Percentiles rank a stretch among this genome's conserved stretches.
Conservation (phyloP, 2,888 invertebrate genomes). For the Neria commutata region DNA sequence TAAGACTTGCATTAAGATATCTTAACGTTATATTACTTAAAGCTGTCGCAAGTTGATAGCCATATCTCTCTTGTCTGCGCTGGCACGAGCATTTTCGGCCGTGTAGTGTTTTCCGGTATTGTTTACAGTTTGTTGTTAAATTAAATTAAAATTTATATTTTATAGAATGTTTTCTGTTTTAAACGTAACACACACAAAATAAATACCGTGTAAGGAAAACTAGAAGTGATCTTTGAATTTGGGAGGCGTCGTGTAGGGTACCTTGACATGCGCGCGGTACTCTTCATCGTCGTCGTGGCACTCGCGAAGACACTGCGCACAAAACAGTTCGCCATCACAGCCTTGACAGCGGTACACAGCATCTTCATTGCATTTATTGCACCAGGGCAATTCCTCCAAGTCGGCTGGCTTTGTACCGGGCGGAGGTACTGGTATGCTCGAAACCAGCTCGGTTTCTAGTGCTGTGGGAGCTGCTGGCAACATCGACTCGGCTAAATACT, state of each 20-base stretch:
- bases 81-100: no score
- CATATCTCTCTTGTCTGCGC: no score
- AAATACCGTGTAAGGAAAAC: slow-evolving; percentile 1
- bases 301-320: slow-evolving; percentile 74
- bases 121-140: no score
- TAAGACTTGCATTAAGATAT: no score
- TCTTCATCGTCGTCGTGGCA: slow-evolving; percentile 72
- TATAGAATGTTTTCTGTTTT: neutral
- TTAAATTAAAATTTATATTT: neutral
- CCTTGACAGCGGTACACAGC: slow-evolving; percentile 75
- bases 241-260: slow-evolving; percentile 50
- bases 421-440: slow-evolving; percentile 36
- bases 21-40: no score
- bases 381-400: slow-evolving; percentile 75
- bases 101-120: no score
- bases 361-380: slow-evolving; percentile 85
- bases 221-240: slow-evolving; percentile 57
- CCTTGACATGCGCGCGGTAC: slow-evolving; percentile 55
- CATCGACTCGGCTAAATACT: slow-evolving; percentile 65
- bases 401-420: slow-evolving; percentile 36
- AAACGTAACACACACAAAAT: neutral
- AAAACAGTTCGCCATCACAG: slow-evolving; percentile 82
- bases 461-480: slow-evolving; percentile 63
- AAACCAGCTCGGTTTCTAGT: slow-evolving; percentile 58
- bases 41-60: no score